phyloP scores from a whole-genome alignment of 2,888 invertebrate species.

The Pyrgus malvae region DNA sequence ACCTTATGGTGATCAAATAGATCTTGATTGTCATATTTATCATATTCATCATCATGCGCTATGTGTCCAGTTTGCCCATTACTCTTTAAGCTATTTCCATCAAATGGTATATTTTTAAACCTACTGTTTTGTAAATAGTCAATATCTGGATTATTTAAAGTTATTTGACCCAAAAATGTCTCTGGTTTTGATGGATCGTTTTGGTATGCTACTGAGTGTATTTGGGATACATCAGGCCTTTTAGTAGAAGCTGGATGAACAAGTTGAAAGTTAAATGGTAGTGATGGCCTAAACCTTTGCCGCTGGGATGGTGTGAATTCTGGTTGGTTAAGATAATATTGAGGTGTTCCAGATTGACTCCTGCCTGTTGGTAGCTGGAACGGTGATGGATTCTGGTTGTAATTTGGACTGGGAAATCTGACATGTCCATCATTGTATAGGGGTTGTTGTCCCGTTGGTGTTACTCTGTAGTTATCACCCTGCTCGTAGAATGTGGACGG shows the following conservation, averaged over 20 bases:
- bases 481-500: constrained; percentile 64
- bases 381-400: constrained; percentile 75
- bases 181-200: constrained; percentile 83
- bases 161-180: constrained; percentile 84
- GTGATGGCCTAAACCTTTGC: constrained; percentile 66
- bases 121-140: constrained; percentile 70
- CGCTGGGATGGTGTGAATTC: constrained; percentile 62
- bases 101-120: constrained; percentile 73
- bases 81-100: constrained; percentile 74
- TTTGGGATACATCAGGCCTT: constrained; percentile 80
- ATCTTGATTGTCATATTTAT: constrained; percentile 69
- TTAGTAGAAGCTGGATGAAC: constrained; percentile 75
- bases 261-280: constrained; percentile 72
- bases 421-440: constrained; percentile 62
- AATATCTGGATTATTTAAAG: constrained; percentile 82
- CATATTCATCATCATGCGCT: constrained; percentile 63
- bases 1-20: constrained; percentile 70
- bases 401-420: constrained; percentile 72
- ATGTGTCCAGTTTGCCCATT: constrained; percentile 70
- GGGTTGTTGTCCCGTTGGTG: constrained; percentile 58
- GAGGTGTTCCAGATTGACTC: constrained; percentile 70
- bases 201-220: constrained; percentile 80
- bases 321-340: constrained; percentile 74
- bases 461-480: constrained; percentile 61
- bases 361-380: constrained; percentile 75